Conservation (phyloP, 2,888 invertebrate genomes). For the Eupeodes latifasciatus region DNA sequence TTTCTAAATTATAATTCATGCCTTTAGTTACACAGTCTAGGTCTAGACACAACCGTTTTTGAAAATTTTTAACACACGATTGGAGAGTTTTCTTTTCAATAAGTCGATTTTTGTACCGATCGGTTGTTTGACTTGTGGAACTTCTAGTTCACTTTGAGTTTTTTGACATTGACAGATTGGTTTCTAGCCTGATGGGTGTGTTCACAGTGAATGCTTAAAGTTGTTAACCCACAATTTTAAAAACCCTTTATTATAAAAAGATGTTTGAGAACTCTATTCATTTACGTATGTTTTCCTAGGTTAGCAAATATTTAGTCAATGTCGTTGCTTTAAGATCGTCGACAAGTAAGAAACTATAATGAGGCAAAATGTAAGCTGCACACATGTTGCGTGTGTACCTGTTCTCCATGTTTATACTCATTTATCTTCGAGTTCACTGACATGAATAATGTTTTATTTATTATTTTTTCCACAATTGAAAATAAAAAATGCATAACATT, state of each 20-base stretch:
- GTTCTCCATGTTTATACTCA: background rate
- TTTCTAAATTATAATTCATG: no score
- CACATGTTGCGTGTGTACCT: constrained; percentile 2
- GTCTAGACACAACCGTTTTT: no score
- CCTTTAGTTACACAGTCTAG: no score
- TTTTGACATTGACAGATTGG: background rate
- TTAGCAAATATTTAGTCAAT: constrained; percentile 21
- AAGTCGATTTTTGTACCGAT: no score
- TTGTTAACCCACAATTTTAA: no score
- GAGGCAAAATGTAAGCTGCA: background rate
- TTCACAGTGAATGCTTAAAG: no score
- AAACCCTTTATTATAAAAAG: background rate
- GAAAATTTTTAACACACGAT: no score
- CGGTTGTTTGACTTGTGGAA: no score
- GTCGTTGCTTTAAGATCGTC: constrained; percentile 7
- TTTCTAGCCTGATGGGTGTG: no score
- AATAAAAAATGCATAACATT: constrained; percentile 10
- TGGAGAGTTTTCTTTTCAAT: no score
- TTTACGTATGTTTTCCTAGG: background rate
- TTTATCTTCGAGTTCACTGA: constrained; percentile 23
- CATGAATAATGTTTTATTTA: background rate
- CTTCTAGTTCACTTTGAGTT: no score
- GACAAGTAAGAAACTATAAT: background rate
- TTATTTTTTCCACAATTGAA: background rate
- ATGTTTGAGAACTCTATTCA: background rate